Evolutionary conservation across 2,888 invertebrate species (phyloP).

Genomic region (Aphelenchoides bicaudatus): DNA sequence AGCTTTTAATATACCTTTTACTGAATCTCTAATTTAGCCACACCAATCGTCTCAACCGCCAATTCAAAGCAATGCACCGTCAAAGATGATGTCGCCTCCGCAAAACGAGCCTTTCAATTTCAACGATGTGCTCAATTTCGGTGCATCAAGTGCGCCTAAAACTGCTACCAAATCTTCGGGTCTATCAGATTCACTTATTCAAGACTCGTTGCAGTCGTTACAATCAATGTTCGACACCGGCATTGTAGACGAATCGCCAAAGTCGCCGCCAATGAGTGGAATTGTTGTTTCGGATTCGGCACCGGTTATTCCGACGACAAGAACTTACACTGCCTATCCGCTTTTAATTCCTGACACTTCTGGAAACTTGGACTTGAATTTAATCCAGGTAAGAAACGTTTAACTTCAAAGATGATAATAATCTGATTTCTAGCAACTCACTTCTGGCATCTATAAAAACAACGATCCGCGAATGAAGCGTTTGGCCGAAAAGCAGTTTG

Average conservation of each 20-base stretch:
- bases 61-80: background rate
- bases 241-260: slow-evolving; percentile 29
- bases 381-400: slow-evolving; percentile 26
- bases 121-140: slow-evolving; percentile 4
- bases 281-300: slow-evolving; percentile 12
- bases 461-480: slow-evolving; percentile 36
- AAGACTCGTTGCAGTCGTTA: slow-evolving; percentile 7
- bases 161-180: slow-evolving; percentile 1
- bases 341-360: background rate
- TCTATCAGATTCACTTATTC: no score
- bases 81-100: background rate
- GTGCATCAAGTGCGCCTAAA: background rate
- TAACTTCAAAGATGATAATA: slow-evolving; percentile 1
- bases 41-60: background rate
- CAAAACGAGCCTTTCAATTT: background rate
- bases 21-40: background rate
- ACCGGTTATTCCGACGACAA: slow-evolving; percentile 9
- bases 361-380: slow-evolving; percentile 26
- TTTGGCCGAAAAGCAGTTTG: slow-evolving; percentile 40
- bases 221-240: slow-evolving; percentile 14
- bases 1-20: no score
- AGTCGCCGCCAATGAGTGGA: slow-evolving; percentile 27
- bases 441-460: slow-evolving; percentile 29
- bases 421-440: slow-evolving; percentile 25
- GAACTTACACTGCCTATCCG: slow-evolving; percentile 8